These are phyloP conservation scores for Bos indicus DNA, from an alignment of 2,113 vertebrate species.

Conservation along the genomic window DNA sequence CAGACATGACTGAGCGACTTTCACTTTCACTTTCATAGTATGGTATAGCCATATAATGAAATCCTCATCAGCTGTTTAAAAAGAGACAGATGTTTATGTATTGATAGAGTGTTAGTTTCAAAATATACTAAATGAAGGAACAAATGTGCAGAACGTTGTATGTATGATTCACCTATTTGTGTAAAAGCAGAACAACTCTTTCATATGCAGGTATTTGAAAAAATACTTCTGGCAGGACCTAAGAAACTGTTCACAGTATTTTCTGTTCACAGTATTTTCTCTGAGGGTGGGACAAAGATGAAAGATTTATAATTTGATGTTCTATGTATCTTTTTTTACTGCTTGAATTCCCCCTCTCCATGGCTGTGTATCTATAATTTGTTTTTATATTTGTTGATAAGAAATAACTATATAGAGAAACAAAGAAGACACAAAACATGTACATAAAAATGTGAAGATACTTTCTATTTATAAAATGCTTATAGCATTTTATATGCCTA, in stretches of 20 bases:
- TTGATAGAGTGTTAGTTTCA: neutral
- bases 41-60: neutral
- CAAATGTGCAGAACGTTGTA: neutral
- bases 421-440: neutral
- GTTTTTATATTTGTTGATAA: neutral
- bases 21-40: neutral
- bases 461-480: neutral
- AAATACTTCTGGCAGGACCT: neutral
- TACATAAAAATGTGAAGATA: neutral
- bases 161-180: neutral
- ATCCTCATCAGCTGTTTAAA: neutral
- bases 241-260: neutral
- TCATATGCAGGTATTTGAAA: neutral
- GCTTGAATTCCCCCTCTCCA: neutral
- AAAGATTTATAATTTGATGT: neutral
- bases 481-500: neutral
- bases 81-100: neutral
- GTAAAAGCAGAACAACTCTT: neutral
- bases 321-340: neutral
- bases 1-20: neutral
- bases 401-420: neutral
- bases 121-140: neutral
- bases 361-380: neutral
- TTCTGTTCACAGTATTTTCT: neutral
- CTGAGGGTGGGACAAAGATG: neutral